Percentiles rank a stretch among this genome's conserved stretches.
Evolutionary conservation across 37 sponge, comb jelly and placozoan species (phyloP).

Genomic region (Aplysina aerophoba): DNA sequence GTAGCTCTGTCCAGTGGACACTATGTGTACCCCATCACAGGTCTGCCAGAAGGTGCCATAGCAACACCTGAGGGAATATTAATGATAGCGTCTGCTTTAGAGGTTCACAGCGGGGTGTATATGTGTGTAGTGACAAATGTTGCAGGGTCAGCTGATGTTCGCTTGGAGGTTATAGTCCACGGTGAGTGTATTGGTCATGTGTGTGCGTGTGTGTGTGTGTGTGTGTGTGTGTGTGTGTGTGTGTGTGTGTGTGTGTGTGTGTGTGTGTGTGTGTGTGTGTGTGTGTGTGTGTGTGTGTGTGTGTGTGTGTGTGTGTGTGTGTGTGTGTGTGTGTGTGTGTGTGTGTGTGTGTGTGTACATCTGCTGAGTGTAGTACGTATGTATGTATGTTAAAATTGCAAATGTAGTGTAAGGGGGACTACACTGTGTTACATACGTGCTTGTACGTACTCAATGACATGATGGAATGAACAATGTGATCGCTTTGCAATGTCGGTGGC

Average conservation of each 20-base stretch:
- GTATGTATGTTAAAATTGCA: background rate
- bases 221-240: background rate
- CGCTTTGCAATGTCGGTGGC: too few relatives aligned
- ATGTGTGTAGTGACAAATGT: too few relatives aligned
- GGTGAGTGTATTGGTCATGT: too few relatives aligned
- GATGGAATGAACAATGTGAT: too few relatives aligned
- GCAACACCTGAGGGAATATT: too few relatives aligned
- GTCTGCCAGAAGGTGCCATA: too few relatives aligned
- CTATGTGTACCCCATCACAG: too few relatives aligned
- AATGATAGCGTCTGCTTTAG: too few relatives aligned
- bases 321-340: constrained; percentile 6
- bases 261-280: constrained; percentile 27
- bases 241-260: constrained; percentile 1
- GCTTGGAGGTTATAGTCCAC: too few relatives aligned
- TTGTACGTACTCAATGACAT: too few relatives aligned
- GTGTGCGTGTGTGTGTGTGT: constrained; percentile 26
- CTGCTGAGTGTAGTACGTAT: background rate
- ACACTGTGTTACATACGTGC: background rate
- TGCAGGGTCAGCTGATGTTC: too few relatives aligned
- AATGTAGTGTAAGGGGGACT: background rate
- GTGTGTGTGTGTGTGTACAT: background rate
- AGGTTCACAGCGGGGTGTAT: too few relatives aligned
- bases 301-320: constrained; percentile 21
- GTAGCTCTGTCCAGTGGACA: background rate
- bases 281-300: constrained; percentile 30